Conservation (phyloP, 1,140 invertebrate genomes). For the Piezodorus guildinii region DNA sequence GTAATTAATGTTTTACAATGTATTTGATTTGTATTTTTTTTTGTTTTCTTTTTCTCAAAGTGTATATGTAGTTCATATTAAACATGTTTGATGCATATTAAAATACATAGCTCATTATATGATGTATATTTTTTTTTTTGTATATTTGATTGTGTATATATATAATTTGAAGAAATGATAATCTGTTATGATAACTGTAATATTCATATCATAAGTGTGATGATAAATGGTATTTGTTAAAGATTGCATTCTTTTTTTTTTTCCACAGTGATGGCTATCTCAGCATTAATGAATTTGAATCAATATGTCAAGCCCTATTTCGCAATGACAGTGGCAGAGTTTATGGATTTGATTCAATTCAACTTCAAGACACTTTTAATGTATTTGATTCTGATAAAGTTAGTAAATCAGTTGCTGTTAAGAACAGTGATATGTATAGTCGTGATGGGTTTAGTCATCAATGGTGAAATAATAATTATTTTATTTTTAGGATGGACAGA, state of each 20-base stretch:
- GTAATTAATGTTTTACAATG: no score
- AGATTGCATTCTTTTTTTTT: constrained; percentile 20
- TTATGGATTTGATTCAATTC: constrained; percentile 60
- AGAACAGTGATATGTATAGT: background rate
- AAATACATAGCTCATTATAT: no score
- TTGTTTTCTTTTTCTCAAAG: no score
- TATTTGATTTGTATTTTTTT: no score
- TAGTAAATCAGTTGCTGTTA: constrained; percentile 13
- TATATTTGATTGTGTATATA: no score
- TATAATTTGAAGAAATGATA: no score
- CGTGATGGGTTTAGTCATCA: background rate
- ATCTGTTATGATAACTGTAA: no score
- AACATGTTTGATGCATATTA: no score
- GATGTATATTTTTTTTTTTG: no score
- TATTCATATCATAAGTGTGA: no score
- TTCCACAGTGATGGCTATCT: constrained; percentile 60
- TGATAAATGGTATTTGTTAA: constrained; percentile 1
- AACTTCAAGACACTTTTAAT: constrained; percentile 45
- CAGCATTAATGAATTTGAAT: constrained; percentile 62
- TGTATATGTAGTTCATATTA: no score
- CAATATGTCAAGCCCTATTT: constrained; percentile 73
- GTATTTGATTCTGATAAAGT: constrained; percentile 34
- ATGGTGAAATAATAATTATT: background rate
- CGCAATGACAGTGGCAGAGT: constrained; percentile 74
- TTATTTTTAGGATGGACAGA: constrained; percentile 51